Base-by-base conservation (phyloP, 2,797 vertebrate genomes). In the Salmo trutta region DNA sequence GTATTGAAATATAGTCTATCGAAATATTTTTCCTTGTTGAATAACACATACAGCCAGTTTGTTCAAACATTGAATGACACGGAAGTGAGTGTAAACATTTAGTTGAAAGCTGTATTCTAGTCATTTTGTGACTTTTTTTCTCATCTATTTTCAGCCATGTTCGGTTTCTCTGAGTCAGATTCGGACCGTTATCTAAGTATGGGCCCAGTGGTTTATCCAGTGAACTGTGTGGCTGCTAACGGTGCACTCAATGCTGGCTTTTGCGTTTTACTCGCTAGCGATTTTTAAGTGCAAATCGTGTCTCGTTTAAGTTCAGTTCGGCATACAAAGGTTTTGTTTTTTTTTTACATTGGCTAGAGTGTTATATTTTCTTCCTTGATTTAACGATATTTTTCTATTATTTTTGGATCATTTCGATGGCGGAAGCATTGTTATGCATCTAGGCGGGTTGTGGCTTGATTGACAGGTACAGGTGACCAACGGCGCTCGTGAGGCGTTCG, bases 391-490 rank as follows among this genome's bases (percentile, higher is more conserved):
- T 83, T 80, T 81, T 2, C 51, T 86, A 81, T 71, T 88, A 83
- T 81, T 90, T 89, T 79, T 80, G 77, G 77, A 27, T 51, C 6
- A 84, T 82, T 74, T 93, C 83, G 90, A 94, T 94, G 94, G 96
- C 97, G 96, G 97, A 98, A 97, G 97, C 95, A 91, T 94, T 89
- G 91, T 90, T 87, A 84, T 88, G 47, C 86, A 81, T 89, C 87
- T 83, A 86, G 88, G 92, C 75, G 88, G 90, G 83, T 80, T 1
- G 56, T 12, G 0, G 0, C 72, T 74, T 92, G 95, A 95, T 83
- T 84, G 95, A 94, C 89, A 53, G 68, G 7, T 1, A 64, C 7
- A 0, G 4, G 53, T 31, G 81, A 54, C 95, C 93, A 96, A 94
- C 95, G 75, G 80, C 10, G 73, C 81, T 71, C n/a, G 66, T 2